Conservation (phyloP, 2,888 invertebrate species). For the Catocala fraxini region DNA sequence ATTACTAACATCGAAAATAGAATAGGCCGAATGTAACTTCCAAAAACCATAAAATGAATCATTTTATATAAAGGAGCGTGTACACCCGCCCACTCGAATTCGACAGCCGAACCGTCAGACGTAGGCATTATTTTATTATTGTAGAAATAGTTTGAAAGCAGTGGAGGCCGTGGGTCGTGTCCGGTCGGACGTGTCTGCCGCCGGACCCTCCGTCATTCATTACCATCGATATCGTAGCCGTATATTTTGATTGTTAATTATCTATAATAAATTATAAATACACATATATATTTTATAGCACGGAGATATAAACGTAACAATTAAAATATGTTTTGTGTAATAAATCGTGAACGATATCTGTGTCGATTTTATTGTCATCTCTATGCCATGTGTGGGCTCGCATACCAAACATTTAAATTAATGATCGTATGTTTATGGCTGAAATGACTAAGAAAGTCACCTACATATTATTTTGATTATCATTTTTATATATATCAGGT, state of each 20-base stretch:
- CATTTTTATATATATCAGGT: constrained; percentile 22
- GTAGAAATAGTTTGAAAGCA: constrained; percentile 59
- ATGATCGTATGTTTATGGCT: constrained; percentile 35
- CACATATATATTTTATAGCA: constrained; percentile 37
- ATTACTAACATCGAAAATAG: constrained; percentile 56
- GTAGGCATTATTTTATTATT: constrained; percentile 62
- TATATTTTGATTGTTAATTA: constrained; percentile 65
- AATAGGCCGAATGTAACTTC: constrained; percentile 56
- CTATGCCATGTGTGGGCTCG: constrained; percentile 40
- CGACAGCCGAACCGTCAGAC: constrained; percentile 49
- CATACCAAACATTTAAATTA: constrained; percentile 41
- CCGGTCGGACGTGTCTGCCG: constrained; percentile 75
- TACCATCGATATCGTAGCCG: constrained; percentile 61
- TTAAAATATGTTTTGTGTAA: constrained; percentile 52
- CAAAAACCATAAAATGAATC: constrained; percentile 62
- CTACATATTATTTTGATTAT: constrained; percentile 34
- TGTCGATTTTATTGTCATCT: constrained; percentile 50
- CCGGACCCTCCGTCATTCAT: constrained; percentile 68
- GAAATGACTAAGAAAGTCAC: constrained; percentile 26
- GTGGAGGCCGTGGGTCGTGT: constrained; percentile 75
- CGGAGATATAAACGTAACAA: constrained; percentile 44
- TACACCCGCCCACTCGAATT: constrained; percentile 55
- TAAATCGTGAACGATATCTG: constrained; percentile 48
- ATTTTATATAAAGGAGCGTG: constrained; percentile 60
- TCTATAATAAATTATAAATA: constrained; percentile 47